phyloP scores from a whole-genome alignment of 2,888 invertebrate genomes.

The Caenorhabditis zanzibari region DNA sequence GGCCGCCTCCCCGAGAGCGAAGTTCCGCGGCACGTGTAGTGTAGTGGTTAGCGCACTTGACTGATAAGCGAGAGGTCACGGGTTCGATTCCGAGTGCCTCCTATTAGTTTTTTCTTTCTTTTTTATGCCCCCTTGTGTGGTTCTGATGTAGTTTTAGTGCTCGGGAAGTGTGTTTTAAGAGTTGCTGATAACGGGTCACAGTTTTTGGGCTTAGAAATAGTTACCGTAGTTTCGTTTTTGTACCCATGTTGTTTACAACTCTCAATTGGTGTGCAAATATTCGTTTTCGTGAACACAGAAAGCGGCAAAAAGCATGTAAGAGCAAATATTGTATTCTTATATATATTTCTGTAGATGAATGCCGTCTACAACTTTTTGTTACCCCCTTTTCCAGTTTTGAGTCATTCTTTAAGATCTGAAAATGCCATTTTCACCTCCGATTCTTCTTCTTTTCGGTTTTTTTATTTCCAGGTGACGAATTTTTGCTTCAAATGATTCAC shows the following conservation, averaged over 20 bases:
- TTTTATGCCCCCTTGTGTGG: background rate
- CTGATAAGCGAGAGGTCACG: background rate
- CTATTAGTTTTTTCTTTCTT: background rate
- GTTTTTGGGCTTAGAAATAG: background rate
- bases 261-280: constrained; percentile 23
- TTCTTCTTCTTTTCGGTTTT: no score
- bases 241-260: constrained; percentile 3
- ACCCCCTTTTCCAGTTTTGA: constrained; percentile 1
- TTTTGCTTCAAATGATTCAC: background rate
- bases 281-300: constrained; percentile 17
- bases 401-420: no score
- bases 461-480: constrained; percentile 1
- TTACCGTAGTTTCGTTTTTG: background rate
- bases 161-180: background rate
- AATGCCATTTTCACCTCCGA: constrained; percentile 10
- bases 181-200: background rate
- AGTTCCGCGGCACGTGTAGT: background rate
- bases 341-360: no score
- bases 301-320: constrained; percentile 31
- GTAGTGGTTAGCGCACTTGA: background rate
- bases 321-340: constrained; percentile 21
- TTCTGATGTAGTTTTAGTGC: background rate
- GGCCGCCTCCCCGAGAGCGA: background rate
- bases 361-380: constrained; percentile 5
- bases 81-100: constrained; percentile 1